These are phyloP conservation scores for Radopholus similis DNA, from an alignment of 1,140 invertebrate genomes.

Conservation along the genomic window DNA sequence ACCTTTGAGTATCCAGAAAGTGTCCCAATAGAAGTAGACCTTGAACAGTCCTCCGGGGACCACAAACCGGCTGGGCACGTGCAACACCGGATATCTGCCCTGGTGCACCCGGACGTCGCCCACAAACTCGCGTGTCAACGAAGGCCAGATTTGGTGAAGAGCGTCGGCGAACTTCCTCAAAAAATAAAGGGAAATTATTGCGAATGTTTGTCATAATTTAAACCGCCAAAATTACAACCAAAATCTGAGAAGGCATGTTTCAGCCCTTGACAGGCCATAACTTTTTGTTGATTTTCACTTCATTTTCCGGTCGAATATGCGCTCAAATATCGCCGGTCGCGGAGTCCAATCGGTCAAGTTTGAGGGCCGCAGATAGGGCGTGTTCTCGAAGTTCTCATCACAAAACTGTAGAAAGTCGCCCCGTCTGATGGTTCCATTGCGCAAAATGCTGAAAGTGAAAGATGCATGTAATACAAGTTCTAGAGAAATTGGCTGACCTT, in stretches of 20 bases:
- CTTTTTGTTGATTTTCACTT: conserved; percentile 3
- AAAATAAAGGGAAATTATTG: not conserved
- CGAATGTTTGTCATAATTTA: conserved; percentile 2
- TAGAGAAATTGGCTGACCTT: conserved; percentile 15
- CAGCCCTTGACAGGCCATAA: not conserved
- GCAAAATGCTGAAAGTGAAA: conserved; percentile 19
- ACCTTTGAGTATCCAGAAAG: conserved; percentile 84
- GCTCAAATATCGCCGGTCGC: conserved; percentile 19
- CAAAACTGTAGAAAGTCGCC: conserved; percentile 31
- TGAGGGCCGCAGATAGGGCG: conserved; percentile 25
- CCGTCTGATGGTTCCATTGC: conserved; percentile 12
- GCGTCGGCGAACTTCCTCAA: conserved; percentile 58
- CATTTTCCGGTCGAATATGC: conserved; percentile 20
- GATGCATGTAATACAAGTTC: not conserved
- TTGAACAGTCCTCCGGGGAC: conserved; percentile 82
- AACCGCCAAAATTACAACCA: too few relatives aligned
- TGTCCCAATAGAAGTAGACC: conserved; percentile 86
- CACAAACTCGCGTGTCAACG: conserved; percentile 68
- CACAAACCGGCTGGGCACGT: conserved; percentile 81
- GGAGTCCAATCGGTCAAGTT: conserved; percentile 28
- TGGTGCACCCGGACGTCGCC: conserved; percentile 73
- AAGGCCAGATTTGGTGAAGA: conserved; percentile 73
- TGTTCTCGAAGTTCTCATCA: conserved; percentile 25
- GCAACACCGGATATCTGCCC: conserved; percentile 74
- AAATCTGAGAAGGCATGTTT: not conserved